Conservation (phyloP, 2,888 invertebrate species). For the Phyllotreta striolata region DNA sequence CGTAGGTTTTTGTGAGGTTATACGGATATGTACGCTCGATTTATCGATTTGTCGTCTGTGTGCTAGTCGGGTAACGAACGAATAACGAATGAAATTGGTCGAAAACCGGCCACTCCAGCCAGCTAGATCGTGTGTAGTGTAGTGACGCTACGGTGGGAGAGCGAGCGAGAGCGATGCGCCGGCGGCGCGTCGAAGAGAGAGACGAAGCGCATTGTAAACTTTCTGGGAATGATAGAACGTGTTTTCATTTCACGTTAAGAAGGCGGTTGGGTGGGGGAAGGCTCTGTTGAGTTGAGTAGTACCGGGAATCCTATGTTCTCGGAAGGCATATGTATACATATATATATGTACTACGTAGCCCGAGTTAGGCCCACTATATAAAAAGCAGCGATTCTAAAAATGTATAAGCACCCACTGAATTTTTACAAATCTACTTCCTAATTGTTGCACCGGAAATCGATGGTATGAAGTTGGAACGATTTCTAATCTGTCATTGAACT, state of each 20-base stretch:
- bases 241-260: constrained; percentile 59
- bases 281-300: constrained; percentile 49
- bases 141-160: constrained; percentile 27
- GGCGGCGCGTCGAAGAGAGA: constrained; percentile 26
- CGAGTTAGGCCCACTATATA: constrained; percentile 42
- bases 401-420: constrained; percentile 27
- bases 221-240: constrained; percentile 59
- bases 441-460: constrained; percentile 15
- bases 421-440: constrained; percentile 12
- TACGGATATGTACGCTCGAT: no score
- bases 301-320: constrained; percentile 59
- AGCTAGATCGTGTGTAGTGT: constrained; percentile 31
- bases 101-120: constrained; percentile 10
- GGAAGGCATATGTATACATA: constrained; percentile 47
- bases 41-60: constrained; percentile 34
- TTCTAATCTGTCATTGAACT: no score
- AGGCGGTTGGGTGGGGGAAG: constrained; percentile 46
- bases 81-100: constrained; percentile 39
- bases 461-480: no score
- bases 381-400: constrained; percentile 38
- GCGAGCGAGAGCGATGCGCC: constrained; percentile 21
- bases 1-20: constrained; percentile 45
- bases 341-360: constrained; percentile 40
- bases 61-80: constrained; percentile 26
- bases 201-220: constrained; percentile 31